Evolutionary conservation across 2,888 invertebrate species (phyloP), one percentile per base, ranked within the genome.

Genomic region (Polyploca ridens): DNA sequence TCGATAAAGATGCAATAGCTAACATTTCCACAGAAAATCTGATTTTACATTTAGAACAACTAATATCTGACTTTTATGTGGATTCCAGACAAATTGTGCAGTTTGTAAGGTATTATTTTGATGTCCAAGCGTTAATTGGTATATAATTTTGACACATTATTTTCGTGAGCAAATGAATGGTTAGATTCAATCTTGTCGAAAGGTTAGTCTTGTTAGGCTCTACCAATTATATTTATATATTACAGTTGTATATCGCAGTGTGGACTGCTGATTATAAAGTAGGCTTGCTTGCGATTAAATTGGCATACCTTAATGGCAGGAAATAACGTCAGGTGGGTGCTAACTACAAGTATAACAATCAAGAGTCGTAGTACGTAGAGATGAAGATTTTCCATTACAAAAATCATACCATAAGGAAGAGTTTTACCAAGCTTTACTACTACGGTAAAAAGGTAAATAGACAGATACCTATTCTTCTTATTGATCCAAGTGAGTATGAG

Each of bases 71-170:
- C 35, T 41, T 41, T 19, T 44, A 41, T 44, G 41, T 41, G 41
- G 41, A 44, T 61, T 61, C 44, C 41, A 33, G 10, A 27, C 41
- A 41, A 61, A 61, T 41, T 41, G 27, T 4, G n/a, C 16, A 41
- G 35, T 61, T 60, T 19, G 14, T 35, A 61, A 61, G 61, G 14
- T 41, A 61, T 44, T 60, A 60, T 60, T 61, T 41, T 13, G 61
- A 61, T 61, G 27, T 19, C 27, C 13, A 13, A 41, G 41, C 27
- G 41, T 41, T 61, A 19, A 10, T 33, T 44, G 11, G 41, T 41
- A 11, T 61, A 61, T 61, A 44, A 61, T 61, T 61, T 61, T 61
- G 44, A 61, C 61, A 41, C 61, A 61, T 61, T 27, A 16, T 44
- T 61, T 41, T 27, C 16, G 61, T 27, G 11, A 41, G 16, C 27